Evolutionary conservation across 2,797 vertebrate species (phyloP).

Genomic region (Toxotes lorentzi): DNA sequence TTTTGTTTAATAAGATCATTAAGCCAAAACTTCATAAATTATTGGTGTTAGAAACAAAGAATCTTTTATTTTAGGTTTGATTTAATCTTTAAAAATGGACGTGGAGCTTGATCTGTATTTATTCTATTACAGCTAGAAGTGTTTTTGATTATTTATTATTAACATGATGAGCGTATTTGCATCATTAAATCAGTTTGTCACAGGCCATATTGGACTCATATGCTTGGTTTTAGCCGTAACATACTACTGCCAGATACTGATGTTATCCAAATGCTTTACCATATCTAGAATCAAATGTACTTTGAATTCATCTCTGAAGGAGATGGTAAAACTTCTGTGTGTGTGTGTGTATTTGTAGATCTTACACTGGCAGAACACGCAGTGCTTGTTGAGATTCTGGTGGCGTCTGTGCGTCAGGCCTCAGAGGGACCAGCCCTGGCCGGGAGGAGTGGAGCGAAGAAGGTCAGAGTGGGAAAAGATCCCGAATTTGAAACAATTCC

Average conservation of each 20-base stretch:
- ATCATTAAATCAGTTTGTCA: neutral
- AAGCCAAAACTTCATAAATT: no score
- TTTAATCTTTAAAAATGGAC: neutral
- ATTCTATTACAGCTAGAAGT: neutral
- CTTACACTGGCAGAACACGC: conserved; percentile 83
- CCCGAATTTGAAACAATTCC: neutral
- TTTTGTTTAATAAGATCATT: neutral
- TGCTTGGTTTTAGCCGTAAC: neutral
- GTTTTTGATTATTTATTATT: neutral
- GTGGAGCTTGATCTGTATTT: neutral
- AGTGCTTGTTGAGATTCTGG: conserved; percentile 88
- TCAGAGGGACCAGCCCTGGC: conserved; percentile 88
- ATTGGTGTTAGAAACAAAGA: no score
- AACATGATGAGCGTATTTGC: neutral
- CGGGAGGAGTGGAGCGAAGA: conserved; percentile 89
- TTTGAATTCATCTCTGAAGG: no score
- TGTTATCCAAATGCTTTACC: neutral
- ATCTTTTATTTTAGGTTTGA: neutral
- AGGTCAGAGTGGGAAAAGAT: conserved; percentile 79
- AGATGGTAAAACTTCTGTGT: neutral
- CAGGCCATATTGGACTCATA: neutral
- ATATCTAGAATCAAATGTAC: neutral
- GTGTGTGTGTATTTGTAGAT: conserved; percentile 67
- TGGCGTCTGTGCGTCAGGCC: conserved; percentile 90
- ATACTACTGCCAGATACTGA: neutral